Conservation (phyloP, 1,140 invertebrate species). For the Glossosoma conforme region DNA sequence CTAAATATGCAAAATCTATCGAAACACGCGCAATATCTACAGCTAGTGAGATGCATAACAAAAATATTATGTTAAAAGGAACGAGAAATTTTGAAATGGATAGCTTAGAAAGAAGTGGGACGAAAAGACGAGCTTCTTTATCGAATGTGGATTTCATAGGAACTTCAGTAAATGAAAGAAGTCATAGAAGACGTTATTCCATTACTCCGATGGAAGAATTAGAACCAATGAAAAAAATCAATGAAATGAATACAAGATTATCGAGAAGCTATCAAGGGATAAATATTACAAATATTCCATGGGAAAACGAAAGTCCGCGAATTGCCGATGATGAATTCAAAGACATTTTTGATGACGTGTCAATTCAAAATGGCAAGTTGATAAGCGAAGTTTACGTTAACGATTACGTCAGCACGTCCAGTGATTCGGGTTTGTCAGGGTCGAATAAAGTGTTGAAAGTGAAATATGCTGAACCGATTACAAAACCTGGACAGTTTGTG, state of each 20-base stretch:
- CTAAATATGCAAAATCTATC: slow-evolving; percentile 7
- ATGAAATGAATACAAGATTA: slow-evolving; percentile 30
- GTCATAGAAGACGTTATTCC: slow-evolving; percentile 24
- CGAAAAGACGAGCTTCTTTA: slow-evolving; percentile 36
- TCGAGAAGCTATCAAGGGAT: slow-evolving; percentile 29
- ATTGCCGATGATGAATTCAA: slow-evolving; percentile 9
- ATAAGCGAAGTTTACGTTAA: slow-evolving; percentile 30
- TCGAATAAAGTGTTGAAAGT: slow-evolving; percentile 41
- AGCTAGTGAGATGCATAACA: slow-evolving; percentile 5
- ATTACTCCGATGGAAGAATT: slow-evolving; percentile 31
- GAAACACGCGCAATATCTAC: slow-evolving; percentile 10
- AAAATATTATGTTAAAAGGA: slow-evolving; percentile 7
- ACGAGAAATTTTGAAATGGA: slow-evolving; percentile 64
- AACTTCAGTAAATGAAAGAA: slow-evolving; percentile 8
- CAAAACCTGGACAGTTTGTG: slow-evolving; percentile 62
- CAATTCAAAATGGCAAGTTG: slow-evolving; percentile 16
- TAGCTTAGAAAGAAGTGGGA: slow-evolving; percentile 62
- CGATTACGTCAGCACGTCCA: slow-evolving; percentile 19
- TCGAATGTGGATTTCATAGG: slow-evolving; percentile 22
- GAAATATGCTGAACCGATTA: slow-evolving; percentile 50
- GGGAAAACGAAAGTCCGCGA: slow-evolving; percentile 10
- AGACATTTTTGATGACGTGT: too few species aligned
- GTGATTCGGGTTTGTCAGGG: slow-evolving; percentile 12
- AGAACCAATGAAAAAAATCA: slow-evolving; percentile 30
- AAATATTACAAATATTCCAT: slow-evolving; percentile 11